Conservation (phyloP, 2,113 vertebrate genomes). For the Dromiciops gliroides region DNA sequence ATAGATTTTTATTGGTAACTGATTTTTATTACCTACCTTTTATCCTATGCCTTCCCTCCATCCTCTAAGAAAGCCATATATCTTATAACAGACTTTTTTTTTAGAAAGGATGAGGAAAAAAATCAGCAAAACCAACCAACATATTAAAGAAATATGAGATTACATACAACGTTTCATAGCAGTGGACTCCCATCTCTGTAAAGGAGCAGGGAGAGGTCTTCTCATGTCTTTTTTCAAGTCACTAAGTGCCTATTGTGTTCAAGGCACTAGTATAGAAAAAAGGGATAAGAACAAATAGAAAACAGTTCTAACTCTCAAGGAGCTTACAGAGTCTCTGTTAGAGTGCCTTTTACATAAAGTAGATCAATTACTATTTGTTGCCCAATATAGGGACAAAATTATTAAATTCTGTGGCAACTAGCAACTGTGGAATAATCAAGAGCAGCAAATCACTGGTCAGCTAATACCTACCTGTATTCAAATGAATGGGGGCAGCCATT, state of each 20-base stretch:
- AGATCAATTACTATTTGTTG: not conserved
- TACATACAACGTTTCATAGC: not conserved
- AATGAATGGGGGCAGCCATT: not conserved
- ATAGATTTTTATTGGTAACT: not conserved
- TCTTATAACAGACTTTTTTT: not conserved
- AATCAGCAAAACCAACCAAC: not conserved
- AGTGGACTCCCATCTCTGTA: not conserved
- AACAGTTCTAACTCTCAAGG: not conserved
- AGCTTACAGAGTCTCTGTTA: not conserved
- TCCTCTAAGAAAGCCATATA: not conserved
- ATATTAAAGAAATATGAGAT: not conserved
- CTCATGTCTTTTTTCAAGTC: not conserved
- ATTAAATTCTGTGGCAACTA: not conserved
- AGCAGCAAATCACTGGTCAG: not conserved
- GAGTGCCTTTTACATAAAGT: not conserved
- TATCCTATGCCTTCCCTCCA: not conserved
- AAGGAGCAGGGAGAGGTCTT: not conserved
- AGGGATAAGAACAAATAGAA: not conserved
- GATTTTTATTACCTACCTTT: not conserved
- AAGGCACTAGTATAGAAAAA: not conserved
- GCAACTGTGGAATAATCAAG: not conserved
- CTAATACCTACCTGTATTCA: too few species aligned
- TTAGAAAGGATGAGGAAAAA: not conserved
- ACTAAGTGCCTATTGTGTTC: not conserved
- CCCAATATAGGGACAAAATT: conserved; percentile 12